A percentile compares a stretch with the other conserved stretches of the same genome.
phyloP scores from a whole-genome alignment of 2,797 vertebrate genomes.

The Hoplostethus mediterraneus region DNA sequence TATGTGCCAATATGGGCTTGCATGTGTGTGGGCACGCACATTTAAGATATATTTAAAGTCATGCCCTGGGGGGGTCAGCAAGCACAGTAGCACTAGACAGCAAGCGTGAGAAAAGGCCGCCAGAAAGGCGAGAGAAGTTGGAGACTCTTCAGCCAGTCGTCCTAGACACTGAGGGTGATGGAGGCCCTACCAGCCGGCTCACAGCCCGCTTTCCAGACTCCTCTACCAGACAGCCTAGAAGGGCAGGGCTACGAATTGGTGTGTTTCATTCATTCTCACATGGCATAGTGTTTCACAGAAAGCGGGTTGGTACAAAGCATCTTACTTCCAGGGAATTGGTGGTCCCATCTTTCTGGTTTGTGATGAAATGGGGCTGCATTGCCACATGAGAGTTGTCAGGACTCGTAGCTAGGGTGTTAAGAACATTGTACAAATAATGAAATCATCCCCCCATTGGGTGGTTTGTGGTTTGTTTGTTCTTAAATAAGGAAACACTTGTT shows the following conservation, averaged over 20 bases:
- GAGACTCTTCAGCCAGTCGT: not conserved
- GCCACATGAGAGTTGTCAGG: not conserved
- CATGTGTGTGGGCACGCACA: not conserved
- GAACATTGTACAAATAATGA: not conserved
- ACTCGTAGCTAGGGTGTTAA: not conserved
- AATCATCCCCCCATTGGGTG: not conserved
- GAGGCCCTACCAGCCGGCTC: not conserved
- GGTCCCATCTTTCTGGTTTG: not conserved
- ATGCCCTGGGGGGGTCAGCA: not conserved
- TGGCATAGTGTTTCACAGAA: not conserved
- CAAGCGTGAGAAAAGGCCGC: not conserved
- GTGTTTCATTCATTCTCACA: conserved; percentile 16
- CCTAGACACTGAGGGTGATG: conserved; percentile 8
- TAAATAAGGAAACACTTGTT: conserved; percentile 1
- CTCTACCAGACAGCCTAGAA: conserved; percentile 6
- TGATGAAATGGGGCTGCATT: not conserved
- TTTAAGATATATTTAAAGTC: not conserved
- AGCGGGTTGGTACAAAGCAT: not conserved
- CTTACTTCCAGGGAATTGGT: not conserved
- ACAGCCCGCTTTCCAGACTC: not conserved
- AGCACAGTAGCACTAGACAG: not conserved
- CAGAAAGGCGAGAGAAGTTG: not conserved
- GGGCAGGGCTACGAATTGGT: not conserved
- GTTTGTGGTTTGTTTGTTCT: not conserved
- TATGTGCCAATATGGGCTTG: not conserved